Evolutionary conservation across 2,888 invertebrate genomes (phyloP), one percentile per base, ranked within the genome.

Genomic region (Linnaemya tessellans): DNA sequence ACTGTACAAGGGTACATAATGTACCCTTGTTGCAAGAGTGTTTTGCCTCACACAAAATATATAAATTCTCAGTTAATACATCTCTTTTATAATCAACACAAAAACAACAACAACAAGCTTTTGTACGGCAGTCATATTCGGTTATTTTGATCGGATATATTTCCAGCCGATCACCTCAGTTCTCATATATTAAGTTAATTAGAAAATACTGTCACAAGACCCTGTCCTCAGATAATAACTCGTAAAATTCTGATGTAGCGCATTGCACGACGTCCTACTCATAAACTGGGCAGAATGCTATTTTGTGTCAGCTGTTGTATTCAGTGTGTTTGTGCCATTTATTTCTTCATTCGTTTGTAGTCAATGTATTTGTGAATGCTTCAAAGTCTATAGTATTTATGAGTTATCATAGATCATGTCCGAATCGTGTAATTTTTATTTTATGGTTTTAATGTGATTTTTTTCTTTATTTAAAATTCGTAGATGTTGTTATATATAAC

Each of bases 401-500:
- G 85, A 74, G 64, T 82, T 85, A 79, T 79, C 82, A 79, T 79
- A 75, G 85, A 81, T 82, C 81, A 70, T 74, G 62, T 49, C 54
- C 78, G 73, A 81, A 77, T 81, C 78, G 70, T 84, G 78, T 70
- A 54, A 3, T 51, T 71, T 68, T 78, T 75, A 18, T 68, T 80
- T 64, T 58, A 70, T 65, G 25, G 46, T 64, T 25, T 78, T 74
- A 74, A 18, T 74, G 25, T 79, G 46, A 49, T 68, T 75, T 64
- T 73, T 60, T 51, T n/a, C n/a, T n/a, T 65, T 22, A 38, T 58
- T 67, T 77, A 71, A 65, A 74, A 74, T 51, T 70, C 46, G 20
- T 77, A 64, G 64, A 77, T 80, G 60, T 73, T 80, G 70, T 79
- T 84, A 71, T 75, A 71, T 68, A 67, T 82, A 88, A 90, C 90